A percentile compares a stretch with the other conserved stretches of the same genome.
Conservation (phyloP, 1,140 invertebrate genomes). For the Caerostris darwini region DNA sequence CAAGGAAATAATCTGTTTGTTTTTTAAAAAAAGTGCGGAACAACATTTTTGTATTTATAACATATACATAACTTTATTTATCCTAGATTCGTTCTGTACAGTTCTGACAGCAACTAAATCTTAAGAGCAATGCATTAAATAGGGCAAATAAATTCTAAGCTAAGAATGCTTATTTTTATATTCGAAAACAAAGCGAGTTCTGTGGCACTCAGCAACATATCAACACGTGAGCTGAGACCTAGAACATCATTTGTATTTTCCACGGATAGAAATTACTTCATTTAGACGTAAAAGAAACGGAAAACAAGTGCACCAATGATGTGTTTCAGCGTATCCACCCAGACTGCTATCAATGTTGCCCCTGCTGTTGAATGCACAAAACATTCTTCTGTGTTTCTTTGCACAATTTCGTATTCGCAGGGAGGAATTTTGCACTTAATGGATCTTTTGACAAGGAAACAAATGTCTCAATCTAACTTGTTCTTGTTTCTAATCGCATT, state of each 20-base stretch:
- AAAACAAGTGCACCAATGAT: neutral
- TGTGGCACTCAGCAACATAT: neutral
- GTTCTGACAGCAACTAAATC: neutral
- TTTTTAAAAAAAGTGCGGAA: neutral
- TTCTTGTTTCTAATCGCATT: slow-evolving; percentile 62
- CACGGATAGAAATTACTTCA: slow-evolving; percentile 26
- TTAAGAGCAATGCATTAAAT: neutral
- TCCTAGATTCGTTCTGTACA: neutral
- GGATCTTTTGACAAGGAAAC: slow-evolving; percentile 63
- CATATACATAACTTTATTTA: neutral
- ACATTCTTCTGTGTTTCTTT: slow-evolving; percentile 21
- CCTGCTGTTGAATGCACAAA: slow-evolving; percentile 30
- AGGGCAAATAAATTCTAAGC: neutral
- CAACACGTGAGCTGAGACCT: slow-evolving; percentile 9
- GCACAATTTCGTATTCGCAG: slow-evolving; percentile 35
- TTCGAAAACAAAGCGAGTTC: neutral
- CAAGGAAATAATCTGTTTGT: no score
- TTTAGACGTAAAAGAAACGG: neutral
- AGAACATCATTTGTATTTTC: neutral
- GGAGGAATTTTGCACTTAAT: slow-evolving; percentile 50
- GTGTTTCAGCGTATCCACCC: slow-evolving; percentile 24
- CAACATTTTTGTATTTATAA: neutral
- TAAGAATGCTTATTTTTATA: neutral
- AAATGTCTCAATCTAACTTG: slow-evolving; percentile 67
- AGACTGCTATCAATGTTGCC: neutral